These are phyloP conservation scores for Bombus cullumanus DNA, from an alignment of 1,140 invertebrate genomes.

Conservation along the genomic window DNA sequence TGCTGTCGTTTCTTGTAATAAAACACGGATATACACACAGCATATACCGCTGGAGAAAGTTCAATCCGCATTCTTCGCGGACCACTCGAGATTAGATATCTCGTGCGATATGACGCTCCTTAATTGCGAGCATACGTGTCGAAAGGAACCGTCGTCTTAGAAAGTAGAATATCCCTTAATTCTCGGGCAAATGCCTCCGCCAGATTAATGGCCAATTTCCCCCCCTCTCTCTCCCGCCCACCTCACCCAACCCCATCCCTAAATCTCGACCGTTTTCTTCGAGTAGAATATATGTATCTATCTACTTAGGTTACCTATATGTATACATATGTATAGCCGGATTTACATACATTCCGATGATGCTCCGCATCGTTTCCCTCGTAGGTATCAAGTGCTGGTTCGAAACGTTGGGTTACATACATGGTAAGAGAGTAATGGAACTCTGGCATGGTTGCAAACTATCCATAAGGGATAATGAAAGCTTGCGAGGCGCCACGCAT, in stretches of 20 bases:
- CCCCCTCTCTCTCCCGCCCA: too few relatives aligned
- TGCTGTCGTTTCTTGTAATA: constrained; percentile 22
- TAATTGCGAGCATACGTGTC: background rate
- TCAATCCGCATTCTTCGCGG: background rate
- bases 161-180: constrained; percentile 9
- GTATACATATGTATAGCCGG: background rate
- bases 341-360: constrained; percentile 1
- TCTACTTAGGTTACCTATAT: background rate
- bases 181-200: background rate
- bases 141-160: background rate
- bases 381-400: background rate
- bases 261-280: background rate
- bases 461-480: background rate
- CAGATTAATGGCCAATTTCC: background rate
- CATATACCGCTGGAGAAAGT: background rate
- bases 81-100: background rate
- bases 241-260: too few relatives aligned
- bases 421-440: background rate
- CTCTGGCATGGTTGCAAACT: background rate
- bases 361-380: background rate
- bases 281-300: background rate
- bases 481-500: background rate
- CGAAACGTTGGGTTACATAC: background rate
- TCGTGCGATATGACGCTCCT: background rate
- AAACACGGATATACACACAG: background rate